Evolutionary conservation across 2,888 invertebrate genomes (phyloP).

Genomic region (Stenoptilia bipunctidactyla): DNA sequence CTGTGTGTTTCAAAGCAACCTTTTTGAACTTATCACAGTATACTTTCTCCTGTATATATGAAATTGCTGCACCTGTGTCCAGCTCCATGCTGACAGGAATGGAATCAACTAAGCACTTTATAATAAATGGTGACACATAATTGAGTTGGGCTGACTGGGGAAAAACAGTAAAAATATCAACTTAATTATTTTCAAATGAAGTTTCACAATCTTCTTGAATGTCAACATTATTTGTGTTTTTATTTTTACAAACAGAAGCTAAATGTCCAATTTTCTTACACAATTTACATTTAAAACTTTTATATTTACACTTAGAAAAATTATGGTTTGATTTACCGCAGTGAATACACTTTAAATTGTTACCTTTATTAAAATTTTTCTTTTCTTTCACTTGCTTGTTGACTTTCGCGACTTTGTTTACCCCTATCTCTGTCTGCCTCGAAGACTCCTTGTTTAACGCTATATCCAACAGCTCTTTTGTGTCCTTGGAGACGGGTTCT

Average conservation of each 20-base stretch:
- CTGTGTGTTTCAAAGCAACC: background rate
- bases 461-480: constrained; percentile 1
- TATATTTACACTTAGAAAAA: constrained; percentile 4
- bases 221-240: constrained; percentile 2
- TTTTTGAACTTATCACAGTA: background rate
- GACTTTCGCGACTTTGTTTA: background rate
- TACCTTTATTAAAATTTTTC: background rate
- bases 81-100: constrained; percentile 2
- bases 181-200: no score
- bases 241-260: constrained; percentile 4
- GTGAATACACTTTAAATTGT: background rate
- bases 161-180: constrained; percentile 2
- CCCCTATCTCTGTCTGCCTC: background rate
- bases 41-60: background rate
- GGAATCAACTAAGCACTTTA: constrained; percentile 3
- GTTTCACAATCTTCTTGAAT: background rate
- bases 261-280: constrained; percentile 4
- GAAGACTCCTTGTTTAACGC: constrained; percentile 2
- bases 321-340: constrained; percentile 4
- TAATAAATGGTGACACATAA: constrained; percentile 4
- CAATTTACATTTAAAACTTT: constrained; percentile 1
- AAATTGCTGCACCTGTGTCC: constrained; percentile 8
- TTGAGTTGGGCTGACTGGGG: background rate
- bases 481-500: background rate
- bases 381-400: background rate